Evolutionary conservation across 2,797 vertebrate genomes (phyloP), one percentile per base, ranked within the genome.

Genomic region (Graptemys geographica): DNA sequence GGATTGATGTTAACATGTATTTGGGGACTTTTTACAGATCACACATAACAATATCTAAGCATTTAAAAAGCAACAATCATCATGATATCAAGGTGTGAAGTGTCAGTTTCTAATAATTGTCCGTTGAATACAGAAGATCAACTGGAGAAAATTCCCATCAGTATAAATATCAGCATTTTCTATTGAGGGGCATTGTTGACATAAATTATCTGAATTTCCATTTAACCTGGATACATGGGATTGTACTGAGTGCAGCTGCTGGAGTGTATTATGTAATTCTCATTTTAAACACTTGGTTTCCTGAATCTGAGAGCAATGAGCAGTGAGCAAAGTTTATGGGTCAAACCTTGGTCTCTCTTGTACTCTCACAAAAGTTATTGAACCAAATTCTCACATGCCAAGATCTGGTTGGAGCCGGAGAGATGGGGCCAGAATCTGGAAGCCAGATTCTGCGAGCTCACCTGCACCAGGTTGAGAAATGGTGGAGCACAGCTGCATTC

Each of bases 111-210:
- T 78, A 93, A 8, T 74, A 96, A 81, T 27, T 91, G 57, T 52
- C 92, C 86, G 16, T 93, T 88, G 78, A 95, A 88, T 52, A 91
- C 23, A 65, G 72, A 91, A 83, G 62, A 96, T 92, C 83, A 93
- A 89, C 90, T 87, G 87, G 19, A 88, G 79, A 94, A 96, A 94
- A 95, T 80, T 94, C 57, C 89, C 78, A 49, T 83, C 90, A 89
- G 81, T 12, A 0, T 53, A 92, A 89, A 44, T 51, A 92, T 90
- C 86, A 82, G 57, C 15, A 82, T 88, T 92, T 94, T 90, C 85
- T 84, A 33, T 80, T 87, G 82, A 1, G 31, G 65, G 28, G n/a
- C 72, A 94, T 28, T 92, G 47, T 65, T 95, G 90, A 56, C 52
- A 16, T 72, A 95, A 83, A 90, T 52, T 79, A 51, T 89, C 95